Base-by-base conservation (phyloP, 2,888 invertebrate species). In the Polietes domitor region DNA sequence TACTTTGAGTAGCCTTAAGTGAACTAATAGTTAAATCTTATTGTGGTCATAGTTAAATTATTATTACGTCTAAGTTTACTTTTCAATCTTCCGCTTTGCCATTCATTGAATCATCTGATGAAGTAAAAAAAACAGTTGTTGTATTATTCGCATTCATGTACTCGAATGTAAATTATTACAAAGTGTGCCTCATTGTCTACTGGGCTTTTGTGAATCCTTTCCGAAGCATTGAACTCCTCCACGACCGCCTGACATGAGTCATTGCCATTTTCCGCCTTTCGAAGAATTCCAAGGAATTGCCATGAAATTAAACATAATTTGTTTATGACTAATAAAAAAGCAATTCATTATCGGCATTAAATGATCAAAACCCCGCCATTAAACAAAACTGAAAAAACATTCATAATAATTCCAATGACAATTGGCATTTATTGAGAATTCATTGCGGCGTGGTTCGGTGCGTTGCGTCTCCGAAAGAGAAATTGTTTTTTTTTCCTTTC, bases 381-480 rank as follows among this genome's bases (percentile, higher is more conserved):
- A 68, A 43, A 37, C 37, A 9, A 68, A 68, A n/a, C n/a, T n/a
- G n/a, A n/a, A n/a, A n/a, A n/a, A n/a, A 24, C 43, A 68, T 28
- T 70, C 41, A 82, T 75, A 71, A 73, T 61, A 61, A 68, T 68
- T 68, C 41, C 58, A 43, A 17, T 43, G 58, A 26, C 58, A 61
- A 43, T 24, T 7, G 41, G 12, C 73, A 61, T 41, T 50, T 74
- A 71, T 71, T 70, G 24, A 68, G 58, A 83, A 83, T 70, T 65
- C 5, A 41, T 53, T 58, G 50, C 43, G 65, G 12, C 6, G 21
- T 17, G 5, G 10, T 19, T 0, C 2, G 53, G 53, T 17, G 53
- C 21, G 19, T 5, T 1, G 53, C 78, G 71, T 72, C 81, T 78
- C 76, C 76, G 73, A 84, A 84, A 84, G 84, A 84, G 84, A 84